A percentile compares a stretch with the other conserved stretches of the same genome.
These are phyloP conservation scores for Siniperca obscura DNA, from an alignment of 2,797 vertebrate species.

Conservation along the genomic window DNA sequence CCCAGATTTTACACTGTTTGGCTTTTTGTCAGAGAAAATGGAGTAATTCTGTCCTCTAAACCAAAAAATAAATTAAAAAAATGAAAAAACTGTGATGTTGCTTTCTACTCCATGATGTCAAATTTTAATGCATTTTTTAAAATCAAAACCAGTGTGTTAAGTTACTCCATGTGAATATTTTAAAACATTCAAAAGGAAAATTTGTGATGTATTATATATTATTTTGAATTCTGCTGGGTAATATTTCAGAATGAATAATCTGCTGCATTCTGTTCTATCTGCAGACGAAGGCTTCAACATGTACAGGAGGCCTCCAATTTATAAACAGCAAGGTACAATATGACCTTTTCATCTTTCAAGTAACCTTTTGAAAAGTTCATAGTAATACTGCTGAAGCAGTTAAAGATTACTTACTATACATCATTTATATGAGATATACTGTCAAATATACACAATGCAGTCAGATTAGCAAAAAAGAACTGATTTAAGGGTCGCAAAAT, in stretches of 20 bases:
- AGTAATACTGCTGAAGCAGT: not conserved
- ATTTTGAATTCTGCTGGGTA: not conserved
- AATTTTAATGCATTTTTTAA: not conserved
- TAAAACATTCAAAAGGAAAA: not conserved
- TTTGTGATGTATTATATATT: too few relatives aligned
- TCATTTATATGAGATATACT: not conserved
- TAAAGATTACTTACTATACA: not conserved
- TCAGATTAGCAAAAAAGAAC: not conserved
- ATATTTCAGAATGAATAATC: not conserved
- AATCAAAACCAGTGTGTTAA: not conserved
- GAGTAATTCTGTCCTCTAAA: not conserved
- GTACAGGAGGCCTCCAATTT: conserved; percentile 96
- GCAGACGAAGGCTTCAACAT: conserved; percentile 95
- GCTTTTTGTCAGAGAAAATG: not conserved
- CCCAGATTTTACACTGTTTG: not conserved
- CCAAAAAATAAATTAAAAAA: too few relatives aligned
- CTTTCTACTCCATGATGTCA: not conserved
- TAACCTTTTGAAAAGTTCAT: not conserved
- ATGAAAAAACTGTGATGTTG: not conserved
- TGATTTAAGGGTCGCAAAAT: too few relatives aligned
- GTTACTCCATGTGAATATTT: not conserved
- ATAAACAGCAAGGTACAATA: conserved; percentile 91
- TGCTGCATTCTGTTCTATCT: conserved; percentile 81
- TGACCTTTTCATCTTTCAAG: conserved; percentile 50
- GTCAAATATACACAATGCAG: not conserved